phyloP scores from a whole-genome alignment of 2,797 vertebrate genomes.

The Hemitrygon akajei region DNA sequence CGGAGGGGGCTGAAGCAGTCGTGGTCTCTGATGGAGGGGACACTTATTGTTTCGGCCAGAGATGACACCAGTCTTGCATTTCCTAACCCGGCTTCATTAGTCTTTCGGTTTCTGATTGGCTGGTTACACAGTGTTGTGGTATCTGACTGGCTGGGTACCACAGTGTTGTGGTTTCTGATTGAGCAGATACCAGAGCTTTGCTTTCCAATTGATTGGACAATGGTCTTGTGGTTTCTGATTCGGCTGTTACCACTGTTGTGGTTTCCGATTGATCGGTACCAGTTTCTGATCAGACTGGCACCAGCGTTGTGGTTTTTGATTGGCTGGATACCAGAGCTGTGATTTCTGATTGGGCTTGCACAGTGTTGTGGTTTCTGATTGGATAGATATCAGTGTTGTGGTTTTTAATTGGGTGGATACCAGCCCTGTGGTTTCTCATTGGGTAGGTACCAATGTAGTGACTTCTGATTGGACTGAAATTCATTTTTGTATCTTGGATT shows the following conservation, averaged over 20 bases:
- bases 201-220: background rate
- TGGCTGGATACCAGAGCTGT: background rate
- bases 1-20: no score
- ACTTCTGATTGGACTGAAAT: background rate
- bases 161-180: background rate
- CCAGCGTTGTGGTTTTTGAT: background rate
- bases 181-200: background rate
- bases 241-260: background rate
- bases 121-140: background rate
- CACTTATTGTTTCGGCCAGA: no score
- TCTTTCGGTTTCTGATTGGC: background rate
- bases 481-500: no score
- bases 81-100: background rate
- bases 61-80: no score
- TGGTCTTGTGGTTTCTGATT: background rate
- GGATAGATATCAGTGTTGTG: background rate
- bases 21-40: no score
- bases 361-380: background rate
- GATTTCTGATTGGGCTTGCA: background rate
- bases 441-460: background rate
- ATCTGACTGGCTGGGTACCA: background rate
- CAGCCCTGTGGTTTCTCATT: background rate
- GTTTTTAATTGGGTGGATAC: background rate
- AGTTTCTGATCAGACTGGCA: no score
- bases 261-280: background rate